Conservation (phyloP, 2,113 vertebrate species). For the Choloepus hoffmanni region DNA sequence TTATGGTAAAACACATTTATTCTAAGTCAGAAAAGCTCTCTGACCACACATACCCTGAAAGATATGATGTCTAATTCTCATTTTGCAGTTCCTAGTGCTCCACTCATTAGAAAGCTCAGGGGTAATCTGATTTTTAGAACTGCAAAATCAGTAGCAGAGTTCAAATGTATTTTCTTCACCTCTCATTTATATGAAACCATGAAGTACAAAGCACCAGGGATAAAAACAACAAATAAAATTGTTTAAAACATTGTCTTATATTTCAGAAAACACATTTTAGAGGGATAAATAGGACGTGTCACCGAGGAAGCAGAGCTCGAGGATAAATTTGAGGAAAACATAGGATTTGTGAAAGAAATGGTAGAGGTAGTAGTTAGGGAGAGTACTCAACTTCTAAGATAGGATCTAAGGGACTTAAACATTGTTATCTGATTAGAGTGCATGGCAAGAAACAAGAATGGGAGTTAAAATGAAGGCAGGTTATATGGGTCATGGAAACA, state of each 20-base stretch:
- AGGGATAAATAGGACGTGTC: background rate
- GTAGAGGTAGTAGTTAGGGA: rapidly evolving
- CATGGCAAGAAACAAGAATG: too few species aligned
- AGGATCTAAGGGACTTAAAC: background rate
- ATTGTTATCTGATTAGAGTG: background rate
- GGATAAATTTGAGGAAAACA: background rate
- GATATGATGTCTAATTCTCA: background rate
- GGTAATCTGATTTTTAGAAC: background rate
- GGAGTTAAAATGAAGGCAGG: background rate
- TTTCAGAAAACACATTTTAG: background rate
- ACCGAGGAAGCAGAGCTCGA: background rate
- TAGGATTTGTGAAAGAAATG: background rate
- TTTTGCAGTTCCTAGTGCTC: background rate
- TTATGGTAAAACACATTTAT: background rate
- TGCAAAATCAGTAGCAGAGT: background rate
- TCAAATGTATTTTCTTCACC: background rate
- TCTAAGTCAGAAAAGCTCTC: background rate
- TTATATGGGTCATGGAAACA: background rate
- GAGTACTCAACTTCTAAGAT: background rate
- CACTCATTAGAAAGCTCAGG: background rate
- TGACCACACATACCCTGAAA: background rate
- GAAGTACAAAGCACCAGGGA: background rate
- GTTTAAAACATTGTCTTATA: background rate
- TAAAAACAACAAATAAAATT: background rate
- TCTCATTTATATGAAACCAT: background rate